Base-by-base conservation (phyloP, 2,113 vertebrate species). In the Lophius piscatorius region DNA sequence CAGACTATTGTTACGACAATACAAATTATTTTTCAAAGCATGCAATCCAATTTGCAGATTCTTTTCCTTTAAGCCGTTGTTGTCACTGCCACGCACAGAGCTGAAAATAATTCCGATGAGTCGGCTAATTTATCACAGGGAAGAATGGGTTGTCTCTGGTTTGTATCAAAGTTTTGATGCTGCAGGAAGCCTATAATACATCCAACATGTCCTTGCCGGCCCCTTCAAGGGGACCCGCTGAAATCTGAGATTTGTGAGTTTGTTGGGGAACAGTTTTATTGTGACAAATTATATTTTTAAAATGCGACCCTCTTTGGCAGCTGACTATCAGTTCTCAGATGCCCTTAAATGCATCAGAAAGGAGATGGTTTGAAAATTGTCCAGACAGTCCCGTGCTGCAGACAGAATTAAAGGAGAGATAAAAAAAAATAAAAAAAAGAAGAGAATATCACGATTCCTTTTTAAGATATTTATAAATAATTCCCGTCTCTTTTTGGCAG, bases 51-150 rank as follows among this genome's bases (percentile, higher is more conserved):
- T n/a, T 12, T 13, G 2, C 29, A 10, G 16, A 7, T 11, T 34
- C 24, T 16, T 63, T 58, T 52, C 24, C 44, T 41, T 34, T 20
- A 35, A 39, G 52, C 4, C 7, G 17, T 42, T 48, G 20, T 26
- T 40, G 23, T 57, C 9, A 16, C 4, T 54, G 33, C 29, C 13
- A 20, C 24, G 31, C 23, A 28, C 59, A 20, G 12, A 58, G 40
- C 3, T 29, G 26, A 44, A 29, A 49, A 3, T 3, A 28, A 14
- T n/a, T 35, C 33, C 42, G 29, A 36, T 24, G n/a, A n/a, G n/a
- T n/a, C 0, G 17, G 18, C 26, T 23, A 41, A 29, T 57, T 13
- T 17, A 33, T 78, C 23, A 49, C 36, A 1, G 29, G 3, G 8
- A 47, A 48, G 10, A 29, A 6, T 48, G 22, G 20, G 10, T 55